Base-by-base conservation (phyloP, 2,888 invertebrate genomes). In the Nomada lathburiana region DNA sequence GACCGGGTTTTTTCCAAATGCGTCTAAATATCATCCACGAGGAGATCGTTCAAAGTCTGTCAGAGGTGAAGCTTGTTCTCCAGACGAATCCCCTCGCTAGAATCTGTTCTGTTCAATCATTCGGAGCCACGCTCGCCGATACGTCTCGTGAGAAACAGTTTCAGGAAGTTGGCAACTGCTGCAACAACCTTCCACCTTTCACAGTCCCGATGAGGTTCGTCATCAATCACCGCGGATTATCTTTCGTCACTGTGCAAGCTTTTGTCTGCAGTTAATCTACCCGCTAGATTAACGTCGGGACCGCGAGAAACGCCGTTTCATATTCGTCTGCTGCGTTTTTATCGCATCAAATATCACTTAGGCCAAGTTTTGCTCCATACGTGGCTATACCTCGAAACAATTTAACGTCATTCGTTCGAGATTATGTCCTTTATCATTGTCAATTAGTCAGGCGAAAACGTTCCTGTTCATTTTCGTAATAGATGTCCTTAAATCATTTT, bases 171-270 rank as follows among this genome's bases (percentile, higher is more conserved):
- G 36, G 73, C 36, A 57, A 29, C 29, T 36, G 16, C 47, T 42
- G 36, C 16, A 36, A 50, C 69, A 72, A 82, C 72, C 76, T 82
- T 81, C 76, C 72, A 82, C 72, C 82, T 82, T 72, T 72, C 63
- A 18, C 20, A 65, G 42, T 5, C 70, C 23, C 64, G n/a, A 47
- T 9, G 65, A 20, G 55, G 52, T 26, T 11, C 67, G 67, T 75
- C 69, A 76, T 82, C 76, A 70, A 83, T 83, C 82, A 76, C 23
- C 59, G 10, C 23, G 67, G 69, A 76, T 82, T 76, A 83, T 82
- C 76, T 83, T 83, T 82, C 82, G 76, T 82, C 82, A 76, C 73
- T 65, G 72, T 60, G 55, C 64, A 82, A 65, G 72, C 82, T 69
- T 82, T 82, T 82, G 80, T 81, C 73, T 9, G 69, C 73, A 7